A percentile compares a stretch with the other conserved stretches of the same genome.
phyloP scores from a whole-genome alignment of 2,113 vertebrate species.

The Indicator indicator region DNA sequence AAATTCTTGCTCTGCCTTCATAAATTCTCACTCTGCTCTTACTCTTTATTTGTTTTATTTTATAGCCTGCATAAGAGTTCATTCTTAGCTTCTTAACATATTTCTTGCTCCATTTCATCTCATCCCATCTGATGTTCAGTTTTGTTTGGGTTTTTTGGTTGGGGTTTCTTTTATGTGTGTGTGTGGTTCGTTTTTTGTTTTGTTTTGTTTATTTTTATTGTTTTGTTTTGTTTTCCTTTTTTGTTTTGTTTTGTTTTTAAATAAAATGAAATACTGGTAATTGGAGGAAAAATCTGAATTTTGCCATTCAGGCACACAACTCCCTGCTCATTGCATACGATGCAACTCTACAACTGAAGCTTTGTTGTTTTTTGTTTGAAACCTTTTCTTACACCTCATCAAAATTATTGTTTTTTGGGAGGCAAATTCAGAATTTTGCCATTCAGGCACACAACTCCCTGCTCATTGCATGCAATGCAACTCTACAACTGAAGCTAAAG shows the following conservation, averaged over 20 bases:
- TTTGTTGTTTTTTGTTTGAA: too few species aligned
- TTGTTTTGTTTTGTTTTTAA: too few species aligned
- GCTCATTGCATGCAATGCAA: not conserved
- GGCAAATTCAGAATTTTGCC: not conserved
- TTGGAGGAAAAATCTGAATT: not conserved
- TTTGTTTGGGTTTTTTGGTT: too few species aligned
- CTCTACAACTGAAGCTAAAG: not conserved
- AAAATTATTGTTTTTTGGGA: not conserved
- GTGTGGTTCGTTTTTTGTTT: too few species aligned
- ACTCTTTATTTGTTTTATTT: not conserved
- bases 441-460: not conserved
- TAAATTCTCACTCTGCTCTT: not conserved
- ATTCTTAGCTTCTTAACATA: not conserved
- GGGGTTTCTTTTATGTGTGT: too few species aligned
- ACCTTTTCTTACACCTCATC: too few species aligned
- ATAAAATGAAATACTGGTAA: not conserved
- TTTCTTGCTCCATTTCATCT: not conserved
- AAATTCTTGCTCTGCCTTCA: not conserved
- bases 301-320: not conserved
- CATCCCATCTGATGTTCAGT: not conserved
- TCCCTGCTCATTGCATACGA: not conserved
- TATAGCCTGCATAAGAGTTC: not conserved
- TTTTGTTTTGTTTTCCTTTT: too few species aligned
- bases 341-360: not conserved
- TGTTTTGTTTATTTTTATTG: too few species aligned